Evolutionary conservation across 2,113 vertebrate genomes (phyloP).

Genomic region (Etheostoma cragini): DNA sequence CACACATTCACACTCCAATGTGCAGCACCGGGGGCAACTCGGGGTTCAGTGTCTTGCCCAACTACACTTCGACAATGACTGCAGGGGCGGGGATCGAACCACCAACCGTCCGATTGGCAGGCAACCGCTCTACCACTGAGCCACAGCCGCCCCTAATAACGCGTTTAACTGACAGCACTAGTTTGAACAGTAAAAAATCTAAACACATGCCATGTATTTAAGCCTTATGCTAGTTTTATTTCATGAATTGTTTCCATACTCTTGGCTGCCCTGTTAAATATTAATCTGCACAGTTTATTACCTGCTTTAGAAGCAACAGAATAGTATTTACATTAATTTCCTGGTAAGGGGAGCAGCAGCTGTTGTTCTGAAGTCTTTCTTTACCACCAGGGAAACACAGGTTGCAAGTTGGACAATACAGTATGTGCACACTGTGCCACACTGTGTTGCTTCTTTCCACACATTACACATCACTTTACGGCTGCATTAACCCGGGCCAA

Average conservation of each 20-base stretch:
- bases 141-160: too few species aligned
- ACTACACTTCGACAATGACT: too few species aligned
- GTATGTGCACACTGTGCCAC: neutral
- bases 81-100: too few species aligned
- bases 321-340: slow-evolving; percentile 24
- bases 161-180: too few species aligned
- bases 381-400: neutral
- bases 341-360: slow-evolving; percentile 52
- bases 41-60: too few species aligned
- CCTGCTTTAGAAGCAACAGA: slow-evolving; percentile 32
- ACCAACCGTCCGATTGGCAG: too few species aligned
- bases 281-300: slow-evolving; percentile 52
- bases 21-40: too few species aligned
- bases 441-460: slow-evolving; percentile 6
- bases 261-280: slow-evolving; percentile 38
- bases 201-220: slow-evolving; percentile 31
- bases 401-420: neutral
- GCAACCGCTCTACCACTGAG: too few species aligned
- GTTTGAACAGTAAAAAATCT: slow-evolving; percentile 19
- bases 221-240: slow-evolving; percentile 21
- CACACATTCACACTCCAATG: too few species aligned
- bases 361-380: slow-evolving; percentile 39
- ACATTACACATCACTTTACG: neutral
- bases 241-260: slow-evolving; percentile 60
- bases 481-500: neutral